Evolutionary conservation across 1,140 invertebrate genomes (phyloP).

Genomic region (Platorchestia sp.): DNA sequence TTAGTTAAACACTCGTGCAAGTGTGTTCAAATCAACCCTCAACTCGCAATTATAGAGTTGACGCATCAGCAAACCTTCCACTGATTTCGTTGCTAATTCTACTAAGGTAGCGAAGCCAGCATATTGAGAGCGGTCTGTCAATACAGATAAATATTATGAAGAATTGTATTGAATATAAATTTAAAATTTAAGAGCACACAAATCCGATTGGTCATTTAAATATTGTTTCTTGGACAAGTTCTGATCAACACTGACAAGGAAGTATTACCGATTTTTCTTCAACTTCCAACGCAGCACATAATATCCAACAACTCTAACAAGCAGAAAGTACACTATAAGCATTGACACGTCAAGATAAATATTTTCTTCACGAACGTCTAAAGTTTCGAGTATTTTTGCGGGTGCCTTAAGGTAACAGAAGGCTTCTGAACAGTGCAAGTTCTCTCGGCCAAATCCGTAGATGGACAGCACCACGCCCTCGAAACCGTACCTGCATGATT

Average conservation of each 20-base stretch:
- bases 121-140: not conserved
- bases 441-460: constrained; percentile 87
- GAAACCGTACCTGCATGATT: constrained; percentile 82
- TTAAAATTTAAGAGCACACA: not conserved
- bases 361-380: constrained; percentile 81
- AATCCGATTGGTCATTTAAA: not conserved
- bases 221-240: constrained; percentile 1
- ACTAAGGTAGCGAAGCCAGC: not conserved
- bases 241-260: not conserved
- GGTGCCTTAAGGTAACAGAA: constrained; percentile 90
- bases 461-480: constrained; percentile 91
- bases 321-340: constrained; percentile 79
- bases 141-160: not conserved
- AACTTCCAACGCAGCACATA: constrained; percentile 86
- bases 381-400: constrained; percentile 82
- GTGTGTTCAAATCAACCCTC: not conserved
- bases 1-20: not conserved
- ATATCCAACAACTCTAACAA: constrained; percentile 83
- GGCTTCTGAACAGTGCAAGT: constrained; percentile 81
- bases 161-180: not conserved
- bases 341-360: constrained; percentile 86
- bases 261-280: constrained; percentile 68
- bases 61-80: not conserved
- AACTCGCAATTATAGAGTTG: not conserved
- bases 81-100: no score